A percentile compares a stretch with the other conserved stretches of the same genome.
Conservation (phyloP, 2,888 invertebrate genomes). For the Trileptium ribeirensis region DNA sequence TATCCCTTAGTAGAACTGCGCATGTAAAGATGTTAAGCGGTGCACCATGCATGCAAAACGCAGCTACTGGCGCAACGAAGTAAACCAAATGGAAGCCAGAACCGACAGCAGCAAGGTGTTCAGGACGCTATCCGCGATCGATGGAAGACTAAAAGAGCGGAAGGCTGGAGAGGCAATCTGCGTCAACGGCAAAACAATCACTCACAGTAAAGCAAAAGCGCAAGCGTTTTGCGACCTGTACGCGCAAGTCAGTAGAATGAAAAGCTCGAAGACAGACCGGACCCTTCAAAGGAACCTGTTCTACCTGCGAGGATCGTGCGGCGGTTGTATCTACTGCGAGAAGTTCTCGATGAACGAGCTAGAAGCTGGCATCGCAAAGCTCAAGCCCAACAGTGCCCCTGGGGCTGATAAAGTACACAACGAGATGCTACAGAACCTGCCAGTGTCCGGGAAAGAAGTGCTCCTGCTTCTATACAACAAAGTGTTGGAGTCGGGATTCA, state of each 20-base stretch:
- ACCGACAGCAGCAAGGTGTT: neutral
- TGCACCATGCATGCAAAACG: neutral
- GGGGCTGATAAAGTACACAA: neutral
- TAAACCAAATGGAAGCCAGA: neutral
- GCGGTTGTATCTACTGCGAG: neutral
- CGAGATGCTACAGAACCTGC: neutral
- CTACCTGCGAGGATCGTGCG: neutral
- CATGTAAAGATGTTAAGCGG: no score
- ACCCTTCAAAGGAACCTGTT: neutral
- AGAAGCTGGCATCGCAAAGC: neutral
- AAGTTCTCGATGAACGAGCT: neutral
- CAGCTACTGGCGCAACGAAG: neutral
- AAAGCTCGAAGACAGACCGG: neutral
- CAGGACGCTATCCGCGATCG: neutral
- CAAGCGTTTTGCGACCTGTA: neutral
- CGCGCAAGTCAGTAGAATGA: neutral
- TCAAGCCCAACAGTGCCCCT: neutral
- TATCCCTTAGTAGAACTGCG: neutral
- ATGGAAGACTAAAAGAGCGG: neutral
- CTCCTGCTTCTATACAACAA: neutral
- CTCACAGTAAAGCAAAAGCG: neutral
- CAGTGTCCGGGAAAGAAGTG: neutral
- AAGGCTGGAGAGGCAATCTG: neutral
- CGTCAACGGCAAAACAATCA: neutral
- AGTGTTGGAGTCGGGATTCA: neutral